These are phyloP conservation scores for Drosophila robusta DNA, from an alignment of 2,888 invertebrate species.

Conservation along the genomic window DNA sequence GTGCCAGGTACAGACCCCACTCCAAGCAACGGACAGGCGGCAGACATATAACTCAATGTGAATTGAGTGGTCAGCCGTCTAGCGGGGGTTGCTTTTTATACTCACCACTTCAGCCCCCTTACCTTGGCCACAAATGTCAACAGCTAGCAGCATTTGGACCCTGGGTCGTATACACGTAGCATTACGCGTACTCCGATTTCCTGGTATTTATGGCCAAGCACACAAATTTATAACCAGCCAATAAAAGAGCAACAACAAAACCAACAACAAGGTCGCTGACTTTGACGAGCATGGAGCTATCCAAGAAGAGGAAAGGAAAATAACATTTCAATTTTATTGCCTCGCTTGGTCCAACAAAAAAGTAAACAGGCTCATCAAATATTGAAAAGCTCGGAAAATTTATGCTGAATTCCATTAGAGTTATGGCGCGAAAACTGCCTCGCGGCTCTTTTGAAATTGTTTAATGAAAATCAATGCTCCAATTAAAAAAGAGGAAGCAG, in stretches of 20 bases:
- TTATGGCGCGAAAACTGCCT: constrained; percentile 73
- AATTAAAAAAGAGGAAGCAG: constrained; percentile 36
- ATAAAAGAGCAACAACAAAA: constrained; percentile 52
- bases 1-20: constrained; percentile 36
- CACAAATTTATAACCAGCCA: constrained; percentile 77
- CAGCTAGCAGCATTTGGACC: constrained; percentile 42
- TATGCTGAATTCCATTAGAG: constrained; percentile 79
- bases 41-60: constrained; percentile 32
- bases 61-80: constrained; percentile 54
- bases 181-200: constrained; percentile 38
- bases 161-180: constrained; percentile 31
- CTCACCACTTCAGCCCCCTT: background rate
- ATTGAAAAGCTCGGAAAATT: constrained; percentile 76
- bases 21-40: constrained; percentile 10
- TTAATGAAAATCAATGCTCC: constrained; percentile 40
- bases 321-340: constrained; percentile 77
- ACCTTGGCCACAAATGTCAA: constrained; percentile 67
- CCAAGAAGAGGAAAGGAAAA: constrained; percentile 26
- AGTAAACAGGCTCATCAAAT: constrained; percentile 54
- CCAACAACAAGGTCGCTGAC: constrained; percentile 37
- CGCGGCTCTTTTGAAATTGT: constrained; percentile 10
- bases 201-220: constrained; percentile 73
- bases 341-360: constrained; percentile 33
- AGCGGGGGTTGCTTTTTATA: constrained; percentile 44
- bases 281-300: constrained; percentile 52